Evolutionary conservation across 1,140 invertebrate genomes (phyloP), one percentile per base, ranked within the genome.

Genomic region (Trichonephila inaurata): DNA sequence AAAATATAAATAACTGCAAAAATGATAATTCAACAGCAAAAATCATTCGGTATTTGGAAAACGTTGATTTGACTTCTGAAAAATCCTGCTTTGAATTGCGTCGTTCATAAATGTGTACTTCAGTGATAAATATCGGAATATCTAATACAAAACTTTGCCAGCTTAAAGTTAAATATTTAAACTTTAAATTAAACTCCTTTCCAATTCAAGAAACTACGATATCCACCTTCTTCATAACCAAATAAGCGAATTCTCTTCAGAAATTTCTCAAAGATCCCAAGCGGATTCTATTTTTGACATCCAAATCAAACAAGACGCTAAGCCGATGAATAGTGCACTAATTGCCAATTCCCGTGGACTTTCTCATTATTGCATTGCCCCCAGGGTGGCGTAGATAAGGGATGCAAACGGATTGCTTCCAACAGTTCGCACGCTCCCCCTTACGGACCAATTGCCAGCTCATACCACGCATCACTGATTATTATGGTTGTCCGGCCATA

Each of bases 321-420:
- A 77, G 72, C 72, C 18, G 72, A 1, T 10, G 28, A 33, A 33
- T 18, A 33, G 18, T 40, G 72, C 28, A 0, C 72, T 77, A 77
- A 77, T 77, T 77, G 72, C 24, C 72, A 77, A 77, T 77, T 77
- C 72, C 72, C 72, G 2, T 2, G 28, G 72, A 77, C 72, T 77
- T 19, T 77, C 72, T 77, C 72, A 77, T 77, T 77, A 77, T 77
- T 77, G 72, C 72, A 77, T 77, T 77, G 4, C 24, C 72, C 69
- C 72, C 28, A 28, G 72, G 72, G 72, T 33, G 72, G 24, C 18
- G 72, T 18, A 18, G 72, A 40, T 77, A 33, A 19, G 33, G 72
- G 28, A 77, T 77, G 72, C 72, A 77, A 77, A 77, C 72, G 72
- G 28, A 77, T 40, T 40, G 72, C 72, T 18, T 21, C 62, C 62